phyloP scores from a whole-genome alignment of 2,797 vertebrate genomes.

The Coccyzus lansbergi region DNA sequence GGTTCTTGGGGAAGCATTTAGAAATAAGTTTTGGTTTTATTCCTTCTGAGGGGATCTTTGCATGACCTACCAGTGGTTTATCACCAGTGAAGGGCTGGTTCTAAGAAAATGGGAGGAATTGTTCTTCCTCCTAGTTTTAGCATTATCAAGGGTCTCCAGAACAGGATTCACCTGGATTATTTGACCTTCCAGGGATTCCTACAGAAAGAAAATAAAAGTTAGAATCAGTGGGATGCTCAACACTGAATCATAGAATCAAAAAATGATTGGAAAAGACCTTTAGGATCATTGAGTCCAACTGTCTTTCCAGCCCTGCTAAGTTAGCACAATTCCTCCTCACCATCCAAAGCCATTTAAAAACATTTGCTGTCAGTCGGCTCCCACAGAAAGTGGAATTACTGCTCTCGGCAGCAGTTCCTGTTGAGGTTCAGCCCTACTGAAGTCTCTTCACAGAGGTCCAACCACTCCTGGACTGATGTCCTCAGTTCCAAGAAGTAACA shows the following conservation, averaged over 20 bases:
- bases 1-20: not conserved
- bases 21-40: not conserved
- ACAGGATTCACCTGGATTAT: conserved; percentile 78
- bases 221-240: not conserved
- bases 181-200: conserved; percentile 86
- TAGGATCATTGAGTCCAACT: too few species aligned
- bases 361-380: not conserved
- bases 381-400: not conserved
- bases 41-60: not conserved
- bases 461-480: not conserved
- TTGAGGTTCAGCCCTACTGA: not conserved
- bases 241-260: not conserved
- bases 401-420: not conserved
- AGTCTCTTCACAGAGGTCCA: not conserved
- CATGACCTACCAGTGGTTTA: not conserved
- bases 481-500: not conserved
- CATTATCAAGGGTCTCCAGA: not conserved
- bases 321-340: not conserved
- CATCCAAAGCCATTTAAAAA: not conserved
- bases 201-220: not conserved
- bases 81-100: not conserved
- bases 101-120: conserved; percentile 77
- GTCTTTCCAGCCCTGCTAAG: too few species aligned
- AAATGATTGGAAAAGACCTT: too few species aligned
- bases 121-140: conserved; percentile 80